Percentiles rank a stretch among this genome's conserved stretches.
Conservation (phyloP, 2,888 invertebrate genomes). For the Dichetophora obliterata region DNA sequence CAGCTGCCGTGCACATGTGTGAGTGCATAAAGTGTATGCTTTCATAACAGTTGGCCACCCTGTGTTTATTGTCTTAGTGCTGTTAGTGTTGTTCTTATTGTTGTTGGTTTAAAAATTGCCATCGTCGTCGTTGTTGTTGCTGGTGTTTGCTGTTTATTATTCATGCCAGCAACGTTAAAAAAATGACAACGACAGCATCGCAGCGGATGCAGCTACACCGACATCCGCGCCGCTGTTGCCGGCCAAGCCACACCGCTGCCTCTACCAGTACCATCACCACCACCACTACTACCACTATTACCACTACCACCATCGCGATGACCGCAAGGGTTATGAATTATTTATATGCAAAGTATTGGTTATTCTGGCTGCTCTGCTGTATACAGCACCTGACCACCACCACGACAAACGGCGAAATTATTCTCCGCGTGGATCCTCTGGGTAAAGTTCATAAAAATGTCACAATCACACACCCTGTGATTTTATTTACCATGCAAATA, state of each 20-base stretch:
- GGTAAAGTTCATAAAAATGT: constrained; percentile 57
- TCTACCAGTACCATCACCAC: constrained; percentile 41
- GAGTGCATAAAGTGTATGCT: constrained; percentile 16
- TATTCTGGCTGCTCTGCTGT: constrained; percentile 60
- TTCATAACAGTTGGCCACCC: constrained; percentile 23
- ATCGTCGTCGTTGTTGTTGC: neutral
- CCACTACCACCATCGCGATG: constrained; percentile 42
- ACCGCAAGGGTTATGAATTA: constrained; percentile 63
- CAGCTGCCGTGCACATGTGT: neutral
- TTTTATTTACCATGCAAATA: constrained; percentile 4
- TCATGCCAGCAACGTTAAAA: constrained; percentile 31
- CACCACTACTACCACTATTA: constrained; percentile 43
- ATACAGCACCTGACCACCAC: constrained; percentile 45
- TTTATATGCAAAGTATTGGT: constrained; percentile 56
- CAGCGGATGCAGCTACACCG: constrained; percentile 26
- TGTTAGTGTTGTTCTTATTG: constrained; percentile 16
- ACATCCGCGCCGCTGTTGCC: constrained; percentile 44
- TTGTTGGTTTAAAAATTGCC: neutral
- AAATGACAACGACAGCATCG: constrained; percentile 31
- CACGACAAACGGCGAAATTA: constrained; percentile 59
- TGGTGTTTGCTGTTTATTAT: constrained; percentile 27
- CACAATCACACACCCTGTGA: constrained; percentile 4
- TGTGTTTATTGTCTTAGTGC: constrained; percentile 14
- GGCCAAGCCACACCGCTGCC: constrained; percentile 43
- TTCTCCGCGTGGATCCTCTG: constrained; percentile 68